These are phyloP conservation scores for Papio anubis DNA, from an alignment of 2,113 vertebrate genomes.

Conservation along the genomic window DNA sequence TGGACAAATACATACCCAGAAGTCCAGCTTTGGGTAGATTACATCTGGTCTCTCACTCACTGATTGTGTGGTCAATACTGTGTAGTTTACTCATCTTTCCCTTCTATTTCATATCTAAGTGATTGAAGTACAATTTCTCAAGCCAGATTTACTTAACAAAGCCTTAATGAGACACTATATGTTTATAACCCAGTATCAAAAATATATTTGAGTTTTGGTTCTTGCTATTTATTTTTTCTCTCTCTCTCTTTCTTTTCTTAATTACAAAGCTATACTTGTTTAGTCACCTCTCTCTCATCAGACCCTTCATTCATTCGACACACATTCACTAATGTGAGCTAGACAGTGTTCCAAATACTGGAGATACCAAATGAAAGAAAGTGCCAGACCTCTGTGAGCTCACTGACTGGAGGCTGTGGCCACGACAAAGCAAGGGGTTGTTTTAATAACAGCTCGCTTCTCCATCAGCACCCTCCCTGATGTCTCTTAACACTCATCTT, in stretches of 20 bases:
- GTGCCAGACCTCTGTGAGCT: neutral
- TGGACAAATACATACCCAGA: neutral
- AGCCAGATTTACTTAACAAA: neutral
- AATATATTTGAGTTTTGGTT: neutral
- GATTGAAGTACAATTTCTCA: neutral
- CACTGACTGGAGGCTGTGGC: neutral
- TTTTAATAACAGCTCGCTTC: neutral
- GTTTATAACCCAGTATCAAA: neutral
- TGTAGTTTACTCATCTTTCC: neutral
- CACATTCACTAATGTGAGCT: neutral
- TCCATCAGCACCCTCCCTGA: neutral
- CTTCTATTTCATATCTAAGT: neutral
- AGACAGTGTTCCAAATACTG: neutral
- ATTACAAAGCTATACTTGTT: neutral
- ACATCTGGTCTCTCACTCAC: neutral
- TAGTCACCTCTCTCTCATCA: neutral
- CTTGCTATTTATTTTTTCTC: neutral
- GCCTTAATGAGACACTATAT: neutral
- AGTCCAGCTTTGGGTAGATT: neutral
- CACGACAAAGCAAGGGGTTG: neutral
- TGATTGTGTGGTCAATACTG: neutral
- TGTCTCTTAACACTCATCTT: constrained; percentile 10
- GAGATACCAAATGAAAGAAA: neutral
- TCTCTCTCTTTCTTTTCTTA: neutral
- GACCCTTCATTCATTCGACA: neutral